Base-by-base conservation (phyloP, 2,797 vertebrate genomes). In the Anguilla megastoma region DNA sequence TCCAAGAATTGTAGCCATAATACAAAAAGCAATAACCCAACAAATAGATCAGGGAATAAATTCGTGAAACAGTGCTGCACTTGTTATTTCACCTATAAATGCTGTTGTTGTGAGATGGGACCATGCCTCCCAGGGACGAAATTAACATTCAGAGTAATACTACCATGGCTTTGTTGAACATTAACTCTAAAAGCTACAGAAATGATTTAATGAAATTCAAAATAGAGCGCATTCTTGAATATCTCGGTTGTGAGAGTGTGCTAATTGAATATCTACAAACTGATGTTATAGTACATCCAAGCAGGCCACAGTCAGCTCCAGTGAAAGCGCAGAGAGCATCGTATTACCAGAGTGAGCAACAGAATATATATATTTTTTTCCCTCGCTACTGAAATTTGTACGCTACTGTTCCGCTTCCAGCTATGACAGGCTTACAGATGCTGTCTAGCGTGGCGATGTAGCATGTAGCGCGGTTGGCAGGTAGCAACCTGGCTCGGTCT, bases 401-500 rank as follows among this genome's bases (percentile, higher is more conserved):
- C 41, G 45, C 36, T 76, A 36, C 18, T n/a, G 45, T 82, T 82
- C 41, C 10, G 41, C 79, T 50, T 50, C 36, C 18, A 50, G 79
- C 79, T 24, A 50, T n/a, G 79, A 50, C 79, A 24, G 0, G 45
- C 79, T n/a, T 82, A n/a, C 79, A 82, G 79, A 50, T 82, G 79
- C 41, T 45, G 12, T 48, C 76, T 24, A n/a, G 79, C 79, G 12
- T 9, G 41, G 79, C 24, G 79, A 82, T 21, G n/a, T 80, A 82
- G 18, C 79, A 50, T 18, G 45, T 82, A 8, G 21, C 41, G 86
- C 27, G 60, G 12, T 50, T 52, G 84, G 84, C 88, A 88, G 71
- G 88, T 88, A 86, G 24, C 79, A 84, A 87, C 86, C 86, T 87
- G 80, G 63, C 82, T 63, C 54, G 58, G 27, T 18, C 79, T 27